Conservation (phyloP, 1,140 invertebrate genomes). For the Dermatophagoides farinae region DNA sequence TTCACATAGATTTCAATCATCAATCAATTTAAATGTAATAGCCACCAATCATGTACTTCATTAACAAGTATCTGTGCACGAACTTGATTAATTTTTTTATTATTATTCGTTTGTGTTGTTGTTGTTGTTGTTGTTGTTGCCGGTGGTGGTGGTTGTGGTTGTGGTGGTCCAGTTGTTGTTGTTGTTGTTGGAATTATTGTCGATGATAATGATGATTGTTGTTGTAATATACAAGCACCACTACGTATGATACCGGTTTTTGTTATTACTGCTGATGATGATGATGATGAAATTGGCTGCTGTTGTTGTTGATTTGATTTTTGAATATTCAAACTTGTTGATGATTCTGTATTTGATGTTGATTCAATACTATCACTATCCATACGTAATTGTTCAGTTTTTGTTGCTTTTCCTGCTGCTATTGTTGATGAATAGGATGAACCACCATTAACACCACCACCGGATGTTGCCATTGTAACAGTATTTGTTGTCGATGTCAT, state of each 20-base stretch:
- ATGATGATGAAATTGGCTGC: background rate
- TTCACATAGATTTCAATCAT: no score
- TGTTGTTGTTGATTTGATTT: background rate
- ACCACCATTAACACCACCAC: background rate
- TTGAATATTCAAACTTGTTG: background rate
- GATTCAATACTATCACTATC: background rate
- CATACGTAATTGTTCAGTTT: background rate
- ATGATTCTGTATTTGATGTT: background rate
- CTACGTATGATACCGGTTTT: no score
- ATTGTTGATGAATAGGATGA: background rate
- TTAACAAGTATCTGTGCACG: slow-evolving; percentile 1
- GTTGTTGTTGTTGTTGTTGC: background rate
- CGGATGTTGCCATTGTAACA: background rate
- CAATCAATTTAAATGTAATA: background rate
- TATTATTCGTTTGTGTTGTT: background rate
- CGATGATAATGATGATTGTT: background rate
- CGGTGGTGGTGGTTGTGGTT: no score
- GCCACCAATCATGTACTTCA: slow-evolving; percentile 7
- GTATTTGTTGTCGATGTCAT: background rate
- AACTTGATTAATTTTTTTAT: background rate
- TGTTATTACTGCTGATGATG: no score
- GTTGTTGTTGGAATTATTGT: no score
- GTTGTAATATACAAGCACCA: no score
- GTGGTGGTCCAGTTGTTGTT: background rate
- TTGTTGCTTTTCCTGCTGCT: background rate